phyloP scores from a whole-genome alignment of 2,888 invertebrate species.

The Melitaea athalia region DNA sequence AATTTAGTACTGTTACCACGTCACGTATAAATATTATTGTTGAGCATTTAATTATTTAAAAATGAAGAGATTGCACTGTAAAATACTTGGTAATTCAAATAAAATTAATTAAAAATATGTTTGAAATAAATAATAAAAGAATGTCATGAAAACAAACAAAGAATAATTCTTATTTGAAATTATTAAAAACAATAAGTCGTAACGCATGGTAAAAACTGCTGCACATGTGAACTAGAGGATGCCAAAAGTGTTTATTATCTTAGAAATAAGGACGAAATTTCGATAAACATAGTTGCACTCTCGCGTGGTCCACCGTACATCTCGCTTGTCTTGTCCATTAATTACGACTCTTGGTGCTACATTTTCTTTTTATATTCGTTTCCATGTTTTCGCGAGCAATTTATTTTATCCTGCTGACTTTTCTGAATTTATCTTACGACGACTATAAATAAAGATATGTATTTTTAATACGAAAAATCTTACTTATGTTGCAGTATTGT shows the following conservation, averaged over 20 bases:
- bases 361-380: constrained; percentile 54
- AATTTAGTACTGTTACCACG: background rate
- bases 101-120: background rate
- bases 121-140: background rate
- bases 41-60: too few relatives aligned
- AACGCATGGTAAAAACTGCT: constrained; percentile 8
- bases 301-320: constrained; percentile 17
- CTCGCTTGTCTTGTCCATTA: constrained; percentile 54
- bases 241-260: background rate
- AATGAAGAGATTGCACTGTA: background rate
- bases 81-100: background rate
- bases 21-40: background rate
- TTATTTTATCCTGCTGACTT: constrained; percentile 64
- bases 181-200: constrained; percentile 11
- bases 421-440: constrained; percentile 60
- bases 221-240: constrained; percentile 9
- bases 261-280: constrained; percentile 9
- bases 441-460: constrained; percentile 37
- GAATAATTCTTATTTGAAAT: background rate
- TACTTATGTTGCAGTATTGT: background rate
- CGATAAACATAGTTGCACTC: constrained; percentile 6
- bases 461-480: background rate
- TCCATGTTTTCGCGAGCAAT: constrained; percentile 61
- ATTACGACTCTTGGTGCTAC: constrained; percentile 64
- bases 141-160: background rate